Evolutionary conservation across 2,888 invertebrate genomes (phyloP).

Genomic region (Drosophila vallismaia): DNA sequence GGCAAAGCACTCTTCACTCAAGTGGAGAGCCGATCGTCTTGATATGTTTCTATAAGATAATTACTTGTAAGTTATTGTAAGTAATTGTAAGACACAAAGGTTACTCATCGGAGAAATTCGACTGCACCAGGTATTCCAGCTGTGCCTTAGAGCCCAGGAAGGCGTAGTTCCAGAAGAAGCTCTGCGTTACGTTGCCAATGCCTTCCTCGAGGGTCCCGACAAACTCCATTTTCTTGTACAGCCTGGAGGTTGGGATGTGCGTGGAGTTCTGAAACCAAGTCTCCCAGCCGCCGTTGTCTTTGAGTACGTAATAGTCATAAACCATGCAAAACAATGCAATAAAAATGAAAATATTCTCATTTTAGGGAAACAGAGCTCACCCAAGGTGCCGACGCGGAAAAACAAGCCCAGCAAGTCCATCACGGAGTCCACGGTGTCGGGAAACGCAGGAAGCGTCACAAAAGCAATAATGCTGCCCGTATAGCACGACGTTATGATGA

Average conservation of each 20-base stretch:
- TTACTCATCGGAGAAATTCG: constrained; percentile 88
- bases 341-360: background rate
- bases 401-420: constrained; percentile 87
- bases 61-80: background rate
- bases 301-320: background rate
- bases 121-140: constrained; percentile 89
- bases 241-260: constrained; percentile 86
- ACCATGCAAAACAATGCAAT: background rate
- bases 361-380: constrained; percentile 83
- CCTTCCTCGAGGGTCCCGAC: constrained; percentile 88
- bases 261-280: constrained; percentile 89
- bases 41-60: constrained; percentile 79
- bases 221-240: constrained; percentile 88
- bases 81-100: constrained; percentile 17
- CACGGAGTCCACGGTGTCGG: constrained; percentile 89
- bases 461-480: constrained; percentile 94
- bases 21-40: constrained; percentile 88
- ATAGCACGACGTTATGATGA: constrained; percentile 92
- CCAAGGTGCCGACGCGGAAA: constrained; percentile 89
- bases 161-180: constrained; percentile 91
- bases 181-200: constrained; percentile 89
- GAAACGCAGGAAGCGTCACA: constrained; percentile 91
- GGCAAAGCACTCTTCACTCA: constrained; percentile 90
- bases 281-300: constrained; percentile 91
- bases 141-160: constrained; percentile 90